Conservation (phyloP, 2,113 vertebrate species). For the Psilopsiagon aymara region DNA sequence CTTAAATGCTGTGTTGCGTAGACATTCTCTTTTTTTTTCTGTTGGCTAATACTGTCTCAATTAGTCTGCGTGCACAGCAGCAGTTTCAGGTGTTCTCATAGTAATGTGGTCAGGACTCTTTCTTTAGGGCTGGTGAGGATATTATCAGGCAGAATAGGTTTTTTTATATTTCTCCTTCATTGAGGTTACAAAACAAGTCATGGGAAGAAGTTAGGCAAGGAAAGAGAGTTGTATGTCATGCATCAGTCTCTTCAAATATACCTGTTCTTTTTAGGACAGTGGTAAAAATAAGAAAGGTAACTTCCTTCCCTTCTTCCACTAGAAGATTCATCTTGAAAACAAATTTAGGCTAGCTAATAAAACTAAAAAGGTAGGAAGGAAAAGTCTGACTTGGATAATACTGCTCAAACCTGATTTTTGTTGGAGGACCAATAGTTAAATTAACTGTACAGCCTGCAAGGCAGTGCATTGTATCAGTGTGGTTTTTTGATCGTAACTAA, state of each 20-base stretch:
- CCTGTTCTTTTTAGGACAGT: background rate
- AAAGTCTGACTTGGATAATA: background rate
- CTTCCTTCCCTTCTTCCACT: background rate
- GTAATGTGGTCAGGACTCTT: background rate
- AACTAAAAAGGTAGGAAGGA: background rate
- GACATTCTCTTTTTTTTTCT: background rate
- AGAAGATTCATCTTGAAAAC: background rate
- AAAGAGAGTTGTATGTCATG: background rate
- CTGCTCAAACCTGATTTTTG: background rate
- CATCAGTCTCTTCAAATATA: background rate
- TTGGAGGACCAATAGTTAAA: background rate
- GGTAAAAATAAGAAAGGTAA: background rate
- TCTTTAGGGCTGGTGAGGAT: background rate
- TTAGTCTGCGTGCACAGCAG: background rate
- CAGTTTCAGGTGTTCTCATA: background rate
- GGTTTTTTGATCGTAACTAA: background rate
- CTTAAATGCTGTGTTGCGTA: background rate
- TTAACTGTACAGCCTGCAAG: background rate
- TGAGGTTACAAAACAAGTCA: background rate
- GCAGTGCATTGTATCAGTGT: background rate
- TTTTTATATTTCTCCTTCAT: background rate
- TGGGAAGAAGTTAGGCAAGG: background rate
- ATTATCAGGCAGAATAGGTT: background rate
- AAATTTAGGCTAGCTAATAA: background rate
- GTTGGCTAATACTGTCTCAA: background rate